Conservation (phyloP, 2,113 vertebrate species). For the Rattus rattus region DNA sequence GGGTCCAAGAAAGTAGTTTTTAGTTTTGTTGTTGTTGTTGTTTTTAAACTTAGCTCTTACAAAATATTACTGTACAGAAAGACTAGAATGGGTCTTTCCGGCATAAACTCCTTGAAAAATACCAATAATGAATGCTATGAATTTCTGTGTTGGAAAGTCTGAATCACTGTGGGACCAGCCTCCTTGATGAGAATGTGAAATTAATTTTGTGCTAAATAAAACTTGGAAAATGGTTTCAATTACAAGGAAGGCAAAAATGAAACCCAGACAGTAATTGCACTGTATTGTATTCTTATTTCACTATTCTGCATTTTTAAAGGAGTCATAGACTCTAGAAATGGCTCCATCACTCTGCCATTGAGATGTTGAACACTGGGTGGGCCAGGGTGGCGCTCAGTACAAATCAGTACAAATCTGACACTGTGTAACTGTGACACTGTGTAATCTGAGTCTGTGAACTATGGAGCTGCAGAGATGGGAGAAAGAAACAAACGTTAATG, state of each 20-base stretch:
- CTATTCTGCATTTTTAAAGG: constrained; percentile 26
- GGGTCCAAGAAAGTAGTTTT: not conserved
- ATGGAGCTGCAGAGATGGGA: not conserved
- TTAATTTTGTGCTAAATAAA: constrained; percentile 84
- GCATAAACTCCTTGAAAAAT: constrained; percentile 63
- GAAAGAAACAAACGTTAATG: not conserved
- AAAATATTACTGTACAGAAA: not conserved
- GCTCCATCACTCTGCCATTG: not conserved
- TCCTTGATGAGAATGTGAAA: constrained; percentile 83
- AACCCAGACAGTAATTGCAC: constrained; percentile 68
- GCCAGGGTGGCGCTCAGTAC: not conserved
- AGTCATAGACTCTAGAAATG: not conserved
- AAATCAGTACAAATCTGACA: not conserved
- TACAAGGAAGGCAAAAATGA: constrained; percentile 38
- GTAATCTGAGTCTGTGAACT: not conserved
- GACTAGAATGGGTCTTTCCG: constrained; percentile 45
- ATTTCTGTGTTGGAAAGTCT: constrained; percentile 75
- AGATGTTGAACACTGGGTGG: not conserved
- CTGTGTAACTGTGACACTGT: not conserved
- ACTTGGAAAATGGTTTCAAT: constrained; percentile 80
- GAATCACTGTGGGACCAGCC: constrained; percentile 67
- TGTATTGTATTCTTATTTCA: constrained; percentile 56
- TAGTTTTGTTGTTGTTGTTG: too few relatives aligned
- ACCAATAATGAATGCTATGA: constrained; percentile 56
- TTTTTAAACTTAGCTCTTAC: not conserved